Percentiles rank a stretch among this genome's conserved stretches.
Evolutionary conservation across 2,113 vertebrate species (phyloP).

Genomic region (Ochotona curzoniae): DNA sequence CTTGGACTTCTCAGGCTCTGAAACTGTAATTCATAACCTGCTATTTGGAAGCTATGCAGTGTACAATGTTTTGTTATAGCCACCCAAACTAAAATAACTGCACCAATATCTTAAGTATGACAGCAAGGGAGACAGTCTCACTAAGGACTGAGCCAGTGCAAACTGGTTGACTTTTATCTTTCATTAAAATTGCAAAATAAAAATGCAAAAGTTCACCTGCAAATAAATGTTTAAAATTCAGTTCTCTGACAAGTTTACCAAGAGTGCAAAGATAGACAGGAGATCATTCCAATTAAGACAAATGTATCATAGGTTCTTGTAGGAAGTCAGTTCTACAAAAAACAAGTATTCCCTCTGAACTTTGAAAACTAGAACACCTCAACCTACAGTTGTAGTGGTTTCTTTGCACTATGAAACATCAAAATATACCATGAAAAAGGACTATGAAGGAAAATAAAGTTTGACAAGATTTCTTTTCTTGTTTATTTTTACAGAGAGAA

Average conservation of each 20-base stretch:
- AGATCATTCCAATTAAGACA: background rate
- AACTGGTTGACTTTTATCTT: background rate
- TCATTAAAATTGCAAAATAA: constrained; percentile 55
- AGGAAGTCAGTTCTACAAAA: constrained; percentile 33
- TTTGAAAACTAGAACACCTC: constrained; percentile 27
- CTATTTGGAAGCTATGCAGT: background rate
- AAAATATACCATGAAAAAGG: background rate
- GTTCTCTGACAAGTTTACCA: background rate
- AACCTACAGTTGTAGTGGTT: background rate
- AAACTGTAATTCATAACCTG: background rate
- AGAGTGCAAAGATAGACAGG: background rate
- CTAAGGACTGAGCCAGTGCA: background rate
- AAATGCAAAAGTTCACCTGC: constrained; percentile 2
- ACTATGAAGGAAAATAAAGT: constrained; percentile 33
- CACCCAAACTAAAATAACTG: background rate
- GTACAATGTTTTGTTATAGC: background rate
- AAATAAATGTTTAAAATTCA: constrained; percentile 55
- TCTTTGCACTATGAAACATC: constrained; percentile 42
- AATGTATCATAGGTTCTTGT: background rate
- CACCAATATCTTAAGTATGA: background rate
- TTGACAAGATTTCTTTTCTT: background rate
- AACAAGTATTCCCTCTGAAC: constrained; percentile 33
- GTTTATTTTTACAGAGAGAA: too few relatives aligned
- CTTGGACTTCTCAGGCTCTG: background rate
- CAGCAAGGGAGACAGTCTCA: background rate